Base-by-base conservation (phyloP, 2,888 invertebrate genomes). In the Peribatodes rhomboidaria region DNA sequence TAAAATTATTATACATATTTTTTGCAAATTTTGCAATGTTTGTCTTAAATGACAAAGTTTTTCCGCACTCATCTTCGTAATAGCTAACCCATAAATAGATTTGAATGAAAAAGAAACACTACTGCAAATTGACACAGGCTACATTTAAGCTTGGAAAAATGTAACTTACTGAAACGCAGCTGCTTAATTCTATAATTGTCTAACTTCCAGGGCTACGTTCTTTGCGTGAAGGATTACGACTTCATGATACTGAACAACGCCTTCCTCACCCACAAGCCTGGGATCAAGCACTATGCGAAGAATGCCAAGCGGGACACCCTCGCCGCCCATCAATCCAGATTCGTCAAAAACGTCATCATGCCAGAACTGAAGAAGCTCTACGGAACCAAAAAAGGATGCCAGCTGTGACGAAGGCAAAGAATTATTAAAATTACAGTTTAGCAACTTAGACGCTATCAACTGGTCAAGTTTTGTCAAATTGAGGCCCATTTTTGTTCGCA, bases 241-340 rank as follows among this genome's bases (percentile, higher is more conserved):
- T 98, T 98, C 86, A 96, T 98, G 88, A 98, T 98, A 77, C 89
- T 98, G 82, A 97, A 98, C 92, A 98, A 98, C 88, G 98, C 97
- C n/a, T 98, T 98, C 88, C 94, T 98, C 65, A 97, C 97, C 55
- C 98, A 98, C 90, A 97, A 97, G 76, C 98, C 98, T 0, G 98
- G 98, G 54, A 98, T 98, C 76, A 98, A 98, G 85, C 94, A 96
- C 56, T 96, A 96, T 87, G 96, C 96, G 80, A 96, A 96, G 83
- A 97, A 98, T 83, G 92, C 95, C 20, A 96, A 96, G 72, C 94
- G 98, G 57, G 96, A 97, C 54, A 94, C 95, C 80, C 92, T 97
- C 58, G 96, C 97, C 7, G 94, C 95, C 42, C 96, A 96, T 81
- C 98, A 98, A 74, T 96, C 96, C 80, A 94, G 95, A 68, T 94